Conservation (phyloP, 2,797 vertebrate genomes). For the Myotis daubentonii region DNA sequence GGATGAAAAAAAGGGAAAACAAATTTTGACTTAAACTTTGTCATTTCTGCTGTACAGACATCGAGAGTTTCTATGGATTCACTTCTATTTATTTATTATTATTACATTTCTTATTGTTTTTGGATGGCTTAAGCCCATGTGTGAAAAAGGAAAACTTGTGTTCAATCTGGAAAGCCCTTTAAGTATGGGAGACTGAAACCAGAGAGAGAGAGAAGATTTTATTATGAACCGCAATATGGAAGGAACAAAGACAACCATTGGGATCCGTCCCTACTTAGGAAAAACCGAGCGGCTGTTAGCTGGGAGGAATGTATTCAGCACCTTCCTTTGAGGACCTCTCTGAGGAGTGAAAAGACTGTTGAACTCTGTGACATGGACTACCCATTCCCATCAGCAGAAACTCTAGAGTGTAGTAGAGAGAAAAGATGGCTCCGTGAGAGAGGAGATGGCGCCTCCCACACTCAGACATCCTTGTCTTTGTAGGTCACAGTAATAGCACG, state of each 20-base stretch:
- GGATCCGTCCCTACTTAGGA: conserved; percentile 70
- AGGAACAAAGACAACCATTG: conserved; percentile 65
- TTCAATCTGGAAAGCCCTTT: conserved; percentile 79
- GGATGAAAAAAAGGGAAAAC: conserved; percentile 94
- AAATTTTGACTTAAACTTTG: conserved; percentile 85
- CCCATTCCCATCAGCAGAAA: conserved; percentile 75
- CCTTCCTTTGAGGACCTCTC: conserved; percentile 74
- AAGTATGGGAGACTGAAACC: conserved; percentile 79
- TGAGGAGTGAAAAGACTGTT: conserved; percentile 77
- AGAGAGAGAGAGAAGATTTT: conserved; percentile 81
- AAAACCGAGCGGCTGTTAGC: conserved; percentile 54
- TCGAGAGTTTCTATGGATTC: conserved; percentile 86
- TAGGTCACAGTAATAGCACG: conserved; percentile 60
- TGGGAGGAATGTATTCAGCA: conserved; percentile 69
- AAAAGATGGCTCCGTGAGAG: conserved; percentile 69
- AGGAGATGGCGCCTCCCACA: conserved; percentile 13
- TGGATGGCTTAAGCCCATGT: conserved; percentile 76
- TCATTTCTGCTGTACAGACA: conserved; percentile 86
- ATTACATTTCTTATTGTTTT: conserved; percentile 72
- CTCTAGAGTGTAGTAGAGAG: conserved; percentile 39
- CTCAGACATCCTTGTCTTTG: conserved; percentile 65
- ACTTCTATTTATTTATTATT: conserved; percentile 84
- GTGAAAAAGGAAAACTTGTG: conserved; percentile 80
- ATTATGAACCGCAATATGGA: conserved; percentile 60
- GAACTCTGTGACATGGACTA: conserved; percentile 72